These are phyloP conservation scores for Onychomys leucogaster DNA, from an alignment of 2,797 vertebrate species.

Conservation along the genomic window DNA sequence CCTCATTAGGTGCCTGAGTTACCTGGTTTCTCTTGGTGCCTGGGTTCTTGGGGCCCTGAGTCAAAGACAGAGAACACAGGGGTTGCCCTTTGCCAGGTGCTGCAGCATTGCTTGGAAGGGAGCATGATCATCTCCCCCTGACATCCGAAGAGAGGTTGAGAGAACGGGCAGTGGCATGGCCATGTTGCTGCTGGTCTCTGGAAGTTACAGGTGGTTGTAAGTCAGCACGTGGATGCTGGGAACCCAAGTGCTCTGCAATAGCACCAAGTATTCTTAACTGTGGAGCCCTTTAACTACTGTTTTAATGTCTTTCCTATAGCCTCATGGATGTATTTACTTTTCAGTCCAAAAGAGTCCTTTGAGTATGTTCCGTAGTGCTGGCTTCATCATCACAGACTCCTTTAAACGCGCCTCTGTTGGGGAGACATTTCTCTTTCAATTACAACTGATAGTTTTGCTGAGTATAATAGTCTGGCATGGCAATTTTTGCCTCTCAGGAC, in stretches of 20 bases:
- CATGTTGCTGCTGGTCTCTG: background rate
- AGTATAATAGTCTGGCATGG: background rate
- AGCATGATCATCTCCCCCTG: background rate
- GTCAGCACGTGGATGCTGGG: background rate
- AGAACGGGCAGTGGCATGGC: fast-evolving
- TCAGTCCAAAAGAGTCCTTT: background rate
- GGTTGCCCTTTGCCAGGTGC: no score
- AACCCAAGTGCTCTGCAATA: background rate
- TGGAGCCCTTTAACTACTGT: background rate
- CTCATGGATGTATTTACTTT: background rate
- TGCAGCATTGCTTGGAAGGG: background rate
- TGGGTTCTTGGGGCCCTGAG: background rate
- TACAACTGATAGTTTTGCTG: background rate
- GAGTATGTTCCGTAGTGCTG: background rate
- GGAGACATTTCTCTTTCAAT: background rate
- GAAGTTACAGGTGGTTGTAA: background rate
- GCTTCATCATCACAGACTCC: background rate
- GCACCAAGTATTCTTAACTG: background rate
- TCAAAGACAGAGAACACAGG: background rate
- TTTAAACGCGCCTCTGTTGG: background rate
- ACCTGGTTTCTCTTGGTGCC: background rate
- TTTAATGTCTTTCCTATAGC: background rate
- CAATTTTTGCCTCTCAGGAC: background rate
- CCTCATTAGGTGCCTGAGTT: background rate
- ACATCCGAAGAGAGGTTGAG: background rate